phyloP scores from a whole-genome alignment of 2,888 invertebrate species.

The Luffia ferchaultella region DNA sequence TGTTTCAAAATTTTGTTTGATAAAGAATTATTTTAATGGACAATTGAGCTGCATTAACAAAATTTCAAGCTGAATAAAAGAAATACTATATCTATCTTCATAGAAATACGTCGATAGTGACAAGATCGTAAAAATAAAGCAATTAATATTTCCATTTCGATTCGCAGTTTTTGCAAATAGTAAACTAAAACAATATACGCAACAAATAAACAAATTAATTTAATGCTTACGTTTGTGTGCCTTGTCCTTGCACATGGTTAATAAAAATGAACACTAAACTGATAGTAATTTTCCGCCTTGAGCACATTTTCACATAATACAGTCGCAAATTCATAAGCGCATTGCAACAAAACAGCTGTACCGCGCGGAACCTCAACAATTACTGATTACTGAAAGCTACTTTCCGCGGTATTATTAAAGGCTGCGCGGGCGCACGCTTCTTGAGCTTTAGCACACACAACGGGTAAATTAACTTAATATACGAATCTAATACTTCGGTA shows the following conservation, averaged over 20 bases:
- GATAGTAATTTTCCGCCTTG: not conserved
- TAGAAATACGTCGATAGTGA: too few relatives aligned
- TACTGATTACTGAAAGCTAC: not conserved
- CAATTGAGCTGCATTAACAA: too few relatives aligned
- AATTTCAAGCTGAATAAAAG: too few relatives aligned
- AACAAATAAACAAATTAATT: too few relatives aligned
- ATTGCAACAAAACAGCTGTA: not conserved
- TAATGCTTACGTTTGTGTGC: not conserved
- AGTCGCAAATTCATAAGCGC: not conserved
- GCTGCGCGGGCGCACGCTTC: conserved; percentile 13
- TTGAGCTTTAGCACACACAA: conserved; percentile 37
- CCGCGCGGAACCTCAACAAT: not conserved
- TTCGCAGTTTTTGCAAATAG: too few relatives aligned
- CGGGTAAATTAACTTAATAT: conserved; percentile 19
- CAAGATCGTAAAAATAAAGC: too few relatives aligned
- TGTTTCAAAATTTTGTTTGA: too few relatives aligned
- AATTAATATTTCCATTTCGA: too few relatives aligned
- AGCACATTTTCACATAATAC: not conserved
- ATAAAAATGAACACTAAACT: not conserved
- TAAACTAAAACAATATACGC: too few relatives aligned
- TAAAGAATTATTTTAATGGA: too few relatives aligned
- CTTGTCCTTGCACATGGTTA: not conserved
- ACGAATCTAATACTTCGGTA: not conserved
- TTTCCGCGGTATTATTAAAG: conserved; percentile 1
- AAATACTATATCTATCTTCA: too few relatives aligned